Evolutionary conservation across 1,140 invertebrate genomes (phyloP), one percentile per base, ranked within the genome.

Genomic region (Drosophila varians): DNA sequence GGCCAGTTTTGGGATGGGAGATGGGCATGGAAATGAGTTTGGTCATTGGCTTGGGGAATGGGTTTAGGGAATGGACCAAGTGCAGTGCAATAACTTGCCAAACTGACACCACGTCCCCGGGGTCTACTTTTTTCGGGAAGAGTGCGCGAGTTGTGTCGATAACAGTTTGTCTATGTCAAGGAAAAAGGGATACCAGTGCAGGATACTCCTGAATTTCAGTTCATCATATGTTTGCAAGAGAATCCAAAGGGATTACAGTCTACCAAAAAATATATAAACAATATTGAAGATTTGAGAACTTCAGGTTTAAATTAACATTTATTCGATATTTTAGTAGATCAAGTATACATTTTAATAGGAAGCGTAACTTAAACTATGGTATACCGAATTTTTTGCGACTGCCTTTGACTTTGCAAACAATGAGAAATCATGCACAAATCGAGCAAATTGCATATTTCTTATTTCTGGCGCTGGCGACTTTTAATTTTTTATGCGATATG

Each of bases 361-460:
- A 21, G 21, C 21, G n/a, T n/a, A 21, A 21, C 2, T 21, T 4
- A 31, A 31, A 3, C 9, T 3, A 11, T n/a, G n/a, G n/a, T n/a
- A n/a, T 11, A 3, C 7, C 7, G 5, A 16, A 9, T 7, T 36
- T 74, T 73, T 14, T 73, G 19, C 21, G 38, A 34, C 28, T 74
- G 69, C 16, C 23, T 11, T 28, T 36, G 23, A 3, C 54, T 47
- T 12, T 53, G 19, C 54, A 43, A 61, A 49, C 52, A 57, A 58
- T 74, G 43, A 56, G 58, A 84, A 84, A 83, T 83, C 79, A 83
- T 78, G 74, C 60, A 71, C 47, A 83, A 78, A 83, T 77, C 64
- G 70, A 77, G 60, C 55, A 83, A 83, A 83, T 83, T 77, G 78
- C 78, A 83, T 70, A 83, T 83, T 71, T 71, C 60, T 78, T 78